A percentile compares a stretch with the other conserved stretches of the same genome.
Evolutionary conservation across 2,797 vertebrate species (phyloP).

Genomic region (Phrynocephalus vlangalii): DNA sequence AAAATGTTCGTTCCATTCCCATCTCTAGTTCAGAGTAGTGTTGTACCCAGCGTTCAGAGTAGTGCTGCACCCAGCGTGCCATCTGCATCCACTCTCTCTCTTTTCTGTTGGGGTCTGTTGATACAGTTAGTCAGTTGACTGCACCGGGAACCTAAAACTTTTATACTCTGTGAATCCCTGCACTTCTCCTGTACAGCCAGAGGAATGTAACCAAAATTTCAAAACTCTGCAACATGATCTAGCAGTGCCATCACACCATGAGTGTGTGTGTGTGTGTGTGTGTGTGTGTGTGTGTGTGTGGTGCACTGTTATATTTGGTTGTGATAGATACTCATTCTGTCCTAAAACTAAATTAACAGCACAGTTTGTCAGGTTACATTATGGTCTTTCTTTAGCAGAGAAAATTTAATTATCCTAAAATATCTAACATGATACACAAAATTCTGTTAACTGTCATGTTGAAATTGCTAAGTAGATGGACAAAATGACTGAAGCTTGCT

Average conservation of each 20-base stretch:
- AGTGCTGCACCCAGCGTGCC: no score
- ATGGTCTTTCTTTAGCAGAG: conserved; percentile 2
- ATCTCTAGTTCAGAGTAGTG: no score
- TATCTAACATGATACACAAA: conserved; percentile 32
- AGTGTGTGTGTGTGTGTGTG: background rate
- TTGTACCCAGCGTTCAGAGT: no score
- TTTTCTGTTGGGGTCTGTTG: no score
- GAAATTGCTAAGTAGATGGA: conserved; percentile 23
- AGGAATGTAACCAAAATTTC: no score
- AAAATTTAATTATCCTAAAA: conserved; percentile 37
- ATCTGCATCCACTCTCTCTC: no score
- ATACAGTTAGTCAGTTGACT: no score
- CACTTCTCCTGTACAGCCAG: no score
- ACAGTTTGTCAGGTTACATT: conserved; percentile 19
- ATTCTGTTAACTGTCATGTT: conserved; percentile 32
- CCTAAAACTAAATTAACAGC: conserved; percentile 2
- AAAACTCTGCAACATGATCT: no score
- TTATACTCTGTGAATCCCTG: no score
- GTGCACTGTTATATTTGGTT: background rate
- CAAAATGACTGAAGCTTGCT: conserved; percentile 17
- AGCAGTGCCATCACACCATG: background rate
- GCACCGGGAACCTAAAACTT: no score
- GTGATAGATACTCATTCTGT: conserved; percentile 11
- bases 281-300: background rate
- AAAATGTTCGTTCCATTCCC: no score